Percentiles rank a stretch among this genome's conserved stretches.
phyloP scores from a whole-genome alignment of 2,113 vertebrate genomes.

The Caloenas nicobarica region DNA sequence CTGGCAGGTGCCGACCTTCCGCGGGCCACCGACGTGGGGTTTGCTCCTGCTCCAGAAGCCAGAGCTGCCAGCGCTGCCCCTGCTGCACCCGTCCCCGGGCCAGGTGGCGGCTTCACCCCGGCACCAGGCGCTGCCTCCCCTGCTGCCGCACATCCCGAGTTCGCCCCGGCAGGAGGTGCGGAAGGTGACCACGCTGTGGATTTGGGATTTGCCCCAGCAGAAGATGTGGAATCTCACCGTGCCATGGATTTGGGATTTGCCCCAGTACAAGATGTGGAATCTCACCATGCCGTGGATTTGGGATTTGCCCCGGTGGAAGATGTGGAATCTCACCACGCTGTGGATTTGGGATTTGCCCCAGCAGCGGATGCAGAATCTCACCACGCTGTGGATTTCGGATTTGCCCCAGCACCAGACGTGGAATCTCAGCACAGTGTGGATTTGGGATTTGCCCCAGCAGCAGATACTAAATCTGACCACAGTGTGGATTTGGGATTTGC shows the following conservation, averaged over 20 bases:
- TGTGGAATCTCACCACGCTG: rapidly evolving
- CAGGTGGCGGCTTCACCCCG: not conserved
- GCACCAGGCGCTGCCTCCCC: not conserved
- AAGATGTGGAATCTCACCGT: rapidly evolving
- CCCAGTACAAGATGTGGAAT: rapidly evolving
- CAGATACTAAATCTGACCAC: not conserved
- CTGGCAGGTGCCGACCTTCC: not conserved
- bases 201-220: not conserved
- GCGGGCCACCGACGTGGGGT: not conserved
- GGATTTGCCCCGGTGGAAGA: not conserved
- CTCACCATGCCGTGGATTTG: rapidly evolving
- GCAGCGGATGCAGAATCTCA: not conserved
- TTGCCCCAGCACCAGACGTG: not conserved
- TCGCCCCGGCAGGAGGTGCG: not conserved
- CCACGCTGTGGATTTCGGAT: rapidly evolving
- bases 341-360: not conserved
- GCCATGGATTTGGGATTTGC: not conserved
- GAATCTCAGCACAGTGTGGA: not conserved
- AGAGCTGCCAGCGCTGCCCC: not conserved
- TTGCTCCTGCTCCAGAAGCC: not conserved
- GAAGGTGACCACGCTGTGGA: not conserved
- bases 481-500: not conserved
- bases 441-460: not conserved
- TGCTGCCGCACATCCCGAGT: not conserved
- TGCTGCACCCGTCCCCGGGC: rapidly evolving